These are phyloP conservation scores for Speoplatyrhinus poulsoni DNA, from an alignment of 2,113 vertebrate species.

Conservation along the genomic window DNA sequence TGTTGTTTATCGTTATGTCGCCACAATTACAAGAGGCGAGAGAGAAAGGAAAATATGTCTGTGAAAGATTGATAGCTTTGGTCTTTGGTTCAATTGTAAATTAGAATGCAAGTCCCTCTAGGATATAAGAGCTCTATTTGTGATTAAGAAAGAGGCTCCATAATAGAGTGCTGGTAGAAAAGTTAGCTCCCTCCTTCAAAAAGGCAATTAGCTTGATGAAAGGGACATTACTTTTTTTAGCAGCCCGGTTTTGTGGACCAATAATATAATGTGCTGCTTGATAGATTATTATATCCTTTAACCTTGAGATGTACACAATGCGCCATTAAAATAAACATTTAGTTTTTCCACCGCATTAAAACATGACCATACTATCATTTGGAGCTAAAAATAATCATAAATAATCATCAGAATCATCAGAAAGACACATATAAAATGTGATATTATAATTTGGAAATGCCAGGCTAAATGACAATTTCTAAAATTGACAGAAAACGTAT, in stretches of 20 bases:
- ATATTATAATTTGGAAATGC: constrained; percentile 20
- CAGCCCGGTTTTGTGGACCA: constrained; percentile 89
- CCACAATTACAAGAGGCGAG: constrained; percentile 86
- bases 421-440: constrained; percentile 43
- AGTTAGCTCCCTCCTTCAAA: constrained; percentile 97
- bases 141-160: constrained; percentile 98
- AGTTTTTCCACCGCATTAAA: constrained; percentile 42
- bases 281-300: constrained; percentile 92
- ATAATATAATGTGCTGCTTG: constrained; percentile 91
- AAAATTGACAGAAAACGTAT: not conserved
- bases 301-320: constrained; percentile 80
- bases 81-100: constrained; percentile 99
- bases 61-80: constrained; percentile 98
- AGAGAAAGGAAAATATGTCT: constrained; percentile 81
- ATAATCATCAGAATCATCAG: constrained; percentile 28
- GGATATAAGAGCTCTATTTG: constrained; percentile 95
- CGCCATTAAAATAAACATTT: constrained; percentile 54
- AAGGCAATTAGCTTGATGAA: constrained; percentile 99
- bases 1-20: constrained; percentile 86
- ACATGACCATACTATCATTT: constrained; percentile 3
- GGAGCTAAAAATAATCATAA: constrained; percentile 17
- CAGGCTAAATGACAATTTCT: not conserved
- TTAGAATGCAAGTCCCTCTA: constrained; percentile 95
- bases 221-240: constrained; percentile 83
- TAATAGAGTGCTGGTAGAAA: constrained; percentile 94